A percentile compares a stretch with the other conserved stretches of the same genome.
phyloP scores from a whole-genome alignment of 2,797 vertebrate species.

The Gobio occitaniae region DNA sequence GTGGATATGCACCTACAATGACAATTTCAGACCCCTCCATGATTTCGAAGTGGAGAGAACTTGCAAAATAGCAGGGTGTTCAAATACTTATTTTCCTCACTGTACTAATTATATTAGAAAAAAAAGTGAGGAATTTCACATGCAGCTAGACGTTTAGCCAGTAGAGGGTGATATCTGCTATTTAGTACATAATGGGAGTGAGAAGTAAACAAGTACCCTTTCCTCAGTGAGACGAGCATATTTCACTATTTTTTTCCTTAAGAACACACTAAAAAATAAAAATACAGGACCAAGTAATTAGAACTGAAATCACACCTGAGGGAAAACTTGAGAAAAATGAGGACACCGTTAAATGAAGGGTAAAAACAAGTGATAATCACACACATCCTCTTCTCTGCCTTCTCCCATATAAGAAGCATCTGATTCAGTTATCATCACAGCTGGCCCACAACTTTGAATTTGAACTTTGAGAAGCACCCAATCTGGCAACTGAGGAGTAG shows the following conservation, averaged over 20 bases:
- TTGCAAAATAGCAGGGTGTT: too few relatives aligned
- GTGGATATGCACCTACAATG: too few relatives aligned
- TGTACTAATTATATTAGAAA: background rate
- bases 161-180: background rate
- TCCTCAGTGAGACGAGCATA: background rate
- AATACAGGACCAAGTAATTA: constrained; percentile 2
- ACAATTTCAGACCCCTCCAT: too few relatives aligned
- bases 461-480: constrained; percentile 24
- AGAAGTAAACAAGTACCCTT: background rate
- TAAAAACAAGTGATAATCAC: constrained; percentile 3
- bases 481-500: constrained; percentile 47
- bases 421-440: constrained; percentile 38
- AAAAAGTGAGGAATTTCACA: background rate
- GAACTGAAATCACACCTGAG: background rate
- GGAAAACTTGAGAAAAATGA: background rate
- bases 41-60: too few relatives aligned
- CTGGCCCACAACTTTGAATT: constrained; percentile 18
- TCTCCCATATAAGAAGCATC: constrained; percentile 26
- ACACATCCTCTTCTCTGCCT: background rate
- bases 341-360: background rate
- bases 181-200: background rate
- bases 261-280: background rate
- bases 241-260: background rate
- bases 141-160: background rate
- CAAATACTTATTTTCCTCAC: too few relatives aligned